Evolutionary conservation across 64 coral and sea anemone species (phyloP), one percentile per base, ranked within the genome.

Genomic region (Hydrozoanthus tunicans): DNA sequence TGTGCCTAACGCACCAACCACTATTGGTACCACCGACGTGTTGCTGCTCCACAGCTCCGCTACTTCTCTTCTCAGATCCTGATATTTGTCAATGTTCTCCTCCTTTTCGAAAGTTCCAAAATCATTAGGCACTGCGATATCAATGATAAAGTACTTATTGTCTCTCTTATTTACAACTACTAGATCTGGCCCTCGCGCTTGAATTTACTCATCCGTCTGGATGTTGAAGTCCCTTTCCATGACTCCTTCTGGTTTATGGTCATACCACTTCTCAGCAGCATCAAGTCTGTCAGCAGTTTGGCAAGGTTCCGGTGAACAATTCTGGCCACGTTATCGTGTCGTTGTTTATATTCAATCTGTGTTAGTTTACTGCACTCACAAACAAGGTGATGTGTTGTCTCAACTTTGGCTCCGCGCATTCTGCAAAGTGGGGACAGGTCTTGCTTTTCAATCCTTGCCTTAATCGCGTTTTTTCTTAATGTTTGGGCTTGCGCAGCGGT

Each of bases 201-300:
- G 32, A 43, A 43, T 43, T 43, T 43, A 43, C 32, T 43, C 32
- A 43, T 43, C 32, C 32, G 32, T 43, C 32, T 43, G 32, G 32
- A 43, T 43, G 32, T 43, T 43, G 32, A 43, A 43, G 32, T 43
- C 32, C 32, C 32, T 93, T 89, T 93, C 92, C 61, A 52, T 56
- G 70, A 80, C 92, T 71, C 43, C 58, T 89, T 80, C 60, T 53
- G 85, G 82, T 72, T 80, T 51, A 89, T 93, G 92, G 4, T 93
- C 81, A 79, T 93, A 93, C 91, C 91, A 93, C 43, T 86, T 93
- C 1, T 93, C 91, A 80, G n/a, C 43, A 84, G 53, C 68, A 81
- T 68, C 14, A 59, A 86, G 70, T 17, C 0, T 64, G 55, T 92
- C 20, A 20, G 81, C 32, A 43, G 32, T 43, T 43, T 43, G 32